Conservation (phyloP, 1,140 invertebrate species). For the Stratiolaelaps scimitus region DNA sequence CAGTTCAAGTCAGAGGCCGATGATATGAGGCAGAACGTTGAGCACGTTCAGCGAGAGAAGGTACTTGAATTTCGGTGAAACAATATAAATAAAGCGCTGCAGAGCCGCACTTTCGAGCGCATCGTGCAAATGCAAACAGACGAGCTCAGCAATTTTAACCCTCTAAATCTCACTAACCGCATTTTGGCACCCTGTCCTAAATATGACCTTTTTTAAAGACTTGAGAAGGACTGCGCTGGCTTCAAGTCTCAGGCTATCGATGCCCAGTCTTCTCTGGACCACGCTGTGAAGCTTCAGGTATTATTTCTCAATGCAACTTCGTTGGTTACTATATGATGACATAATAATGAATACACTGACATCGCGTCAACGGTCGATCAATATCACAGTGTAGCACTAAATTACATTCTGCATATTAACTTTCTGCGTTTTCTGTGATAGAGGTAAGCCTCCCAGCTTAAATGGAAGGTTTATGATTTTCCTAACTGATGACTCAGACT, state of each 20-base stretch:
- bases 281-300: conserved; percentile 29
- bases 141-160: conserved; percentile 11
- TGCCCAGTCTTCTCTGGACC: conserved; percentile 27
- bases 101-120: conserved; percentile 25
- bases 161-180: conserved; percentile 20
- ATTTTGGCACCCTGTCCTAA: conserved; percentile 27
- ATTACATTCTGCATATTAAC: too few relatives aligned
- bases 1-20: conserved; percentile 84
- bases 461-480: too few relatives aligned
- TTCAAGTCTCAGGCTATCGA: conserved; percentile 26
- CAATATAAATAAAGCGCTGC: neutral
- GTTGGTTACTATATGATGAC: too few relatives aligned
- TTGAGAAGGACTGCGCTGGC: conserved; percentile 28
- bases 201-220: conserved; percentile 26
- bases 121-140: neutral
- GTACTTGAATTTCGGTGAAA: conserved; percentile 46
- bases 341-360: too few relatives aligned
- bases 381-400: too few relatives aligned
- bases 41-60: conserved; percentile 84
- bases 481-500: neutral
- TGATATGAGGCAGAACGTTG: conserved; percentile 74
- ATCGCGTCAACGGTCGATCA: too few relatives aligned
- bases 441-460: too few relatives aligned
- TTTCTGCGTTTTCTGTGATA: too few relatives aligned
- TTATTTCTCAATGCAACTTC: neutral